phyloP scores from a whole-genome alignment of 2,797 vertebrate species.

The Lacerta bilineata region DNA sequence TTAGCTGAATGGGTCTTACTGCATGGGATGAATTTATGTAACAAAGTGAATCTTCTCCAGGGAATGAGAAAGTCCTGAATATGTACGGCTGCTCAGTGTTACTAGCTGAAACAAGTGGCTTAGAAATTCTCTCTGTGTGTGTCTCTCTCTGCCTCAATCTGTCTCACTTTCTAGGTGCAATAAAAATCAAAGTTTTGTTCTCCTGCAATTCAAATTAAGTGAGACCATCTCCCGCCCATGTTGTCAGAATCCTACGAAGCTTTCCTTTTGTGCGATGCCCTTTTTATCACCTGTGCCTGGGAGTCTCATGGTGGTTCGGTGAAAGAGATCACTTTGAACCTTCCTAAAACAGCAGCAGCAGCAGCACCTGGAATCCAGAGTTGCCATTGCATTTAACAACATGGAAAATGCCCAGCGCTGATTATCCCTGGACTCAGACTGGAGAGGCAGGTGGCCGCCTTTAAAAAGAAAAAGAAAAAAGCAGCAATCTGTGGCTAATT shows the following conservation, averaged over 20 bases:
- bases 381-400: neutral
- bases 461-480: neutral
- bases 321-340: neutral
- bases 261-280: neutral
- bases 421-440: conserved; percentile 7
- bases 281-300: neutral
- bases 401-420: neutral
- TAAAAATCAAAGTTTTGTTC: neutral
- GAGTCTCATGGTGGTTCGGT: neutral
- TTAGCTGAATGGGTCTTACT: too few relatives aligned
- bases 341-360: neutral
- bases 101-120: neutral
- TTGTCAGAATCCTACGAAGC: neutral
- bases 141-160: neutral
- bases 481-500: conserved; percentile 14
- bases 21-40: neutral
- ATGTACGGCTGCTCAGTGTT: neutral
- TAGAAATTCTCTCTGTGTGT: neutral
- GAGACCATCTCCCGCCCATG: neutral
- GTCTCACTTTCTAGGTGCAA: neutral
- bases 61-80: neutral
- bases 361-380: neutral
- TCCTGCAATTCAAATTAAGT: neutral
- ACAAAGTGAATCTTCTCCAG: neutral
- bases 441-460: neutral